phyloP scores from a whole-genome alignment of 2,113 vertebrate species.

The Physeter macrocephalus region DNA sequence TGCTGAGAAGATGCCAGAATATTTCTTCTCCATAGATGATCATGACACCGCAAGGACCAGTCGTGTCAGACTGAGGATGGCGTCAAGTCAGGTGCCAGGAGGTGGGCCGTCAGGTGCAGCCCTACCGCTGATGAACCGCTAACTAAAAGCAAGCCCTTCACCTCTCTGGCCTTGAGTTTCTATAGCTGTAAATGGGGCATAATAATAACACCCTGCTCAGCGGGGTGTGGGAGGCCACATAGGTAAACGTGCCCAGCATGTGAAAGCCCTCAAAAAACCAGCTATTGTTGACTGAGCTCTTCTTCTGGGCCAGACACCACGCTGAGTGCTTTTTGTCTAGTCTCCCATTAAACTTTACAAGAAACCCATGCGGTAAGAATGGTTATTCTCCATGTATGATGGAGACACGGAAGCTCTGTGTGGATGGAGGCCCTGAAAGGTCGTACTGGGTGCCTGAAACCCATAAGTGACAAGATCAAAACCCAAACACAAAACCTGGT shows the following conservation, averaged over 20 bases:
- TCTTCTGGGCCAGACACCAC: neutral
- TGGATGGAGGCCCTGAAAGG: neutral
- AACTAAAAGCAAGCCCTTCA: rapidly evolving
- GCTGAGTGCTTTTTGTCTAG: neutral
- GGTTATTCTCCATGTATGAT: neutral
- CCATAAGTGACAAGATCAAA: too few species aligned
- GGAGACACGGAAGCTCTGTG: rapidly evolving
- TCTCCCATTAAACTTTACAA: neutral
- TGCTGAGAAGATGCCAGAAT: neutral
- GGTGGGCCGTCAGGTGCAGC: rapidly evolving
- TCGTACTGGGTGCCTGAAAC: too few species aligned
- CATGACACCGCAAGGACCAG: neutral
- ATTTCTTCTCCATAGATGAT: neutral
- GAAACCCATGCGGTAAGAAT: rapidly evolving
- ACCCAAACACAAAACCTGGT: neutral
- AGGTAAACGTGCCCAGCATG: too few species aligned
- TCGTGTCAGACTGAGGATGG: too few species aligned
- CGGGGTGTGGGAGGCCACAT: neutral
- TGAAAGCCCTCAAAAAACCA: neutral
- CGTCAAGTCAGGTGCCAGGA: neutral
- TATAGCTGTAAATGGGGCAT: neutral
- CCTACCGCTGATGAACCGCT: rapidly evolving
- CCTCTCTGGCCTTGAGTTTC: neutral
- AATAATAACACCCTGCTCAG: neutral
- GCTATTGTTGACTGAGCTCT: neutral